Evolutionary conservation across 2,797 vertebrate species (phyloP).

Genomic region (Fistularia commersonii): DNA sequence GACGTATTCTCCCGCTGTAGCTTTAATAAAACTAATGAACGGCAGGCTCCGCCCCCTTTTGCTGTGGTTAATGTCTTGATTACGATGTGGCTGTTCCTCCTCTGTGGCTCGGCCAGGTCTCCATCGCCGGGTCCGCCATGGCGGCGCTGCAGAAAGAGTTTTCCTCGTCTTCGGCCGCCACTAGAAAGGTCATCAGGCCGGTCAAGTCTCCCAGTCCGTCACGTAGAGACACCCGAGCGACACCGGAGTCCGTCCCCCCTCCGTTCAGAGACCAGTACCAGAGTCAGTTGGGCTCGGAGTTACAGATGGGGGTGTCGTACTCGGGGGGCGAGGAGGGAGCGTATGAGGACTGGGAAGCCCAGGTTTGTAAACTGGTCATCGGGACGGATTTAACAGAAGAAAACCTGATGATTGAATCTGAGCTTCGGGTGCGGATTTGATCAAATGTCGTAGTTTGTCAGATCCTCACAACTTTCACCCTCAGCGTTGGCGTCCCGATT

Average conservation of each 20-base stretch:
- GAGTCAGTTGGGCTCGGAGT: constrained; percentile 68
- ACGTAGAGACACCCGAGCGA: constrained; percentile 76
- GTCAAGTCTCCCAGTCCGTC: constrained; percentile 85
- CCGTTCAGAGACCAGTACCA: constrained; percentile 76
- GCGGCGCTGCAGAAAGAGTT: constrained; percentile 89
- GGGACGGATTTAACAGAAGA: constrained; percentile 45
- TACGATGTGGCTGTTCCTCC: constrained; percentile 58
- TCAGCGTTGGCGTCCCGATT: too few species aligned
- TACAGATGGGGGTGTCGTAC: constrained; percentile 73
- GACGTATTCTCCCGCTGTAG: background rate
- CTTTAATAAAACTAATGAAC: constrained; percentile 34
- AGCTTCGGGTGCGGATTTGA: too few species aligned
- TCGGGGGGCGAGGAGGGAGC: constrained; percentile 60
- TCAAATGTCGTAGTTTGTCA: too few species aligned
- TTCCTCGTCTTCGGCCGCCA: constrained; percentile 65
- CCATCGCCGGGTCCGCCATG: constrained; percentile 89
- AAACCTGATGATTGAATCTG: constrained; percentile 38
- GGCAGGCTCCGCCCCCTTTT: constrained; percentile 14
- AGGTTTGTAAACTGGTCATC: constrained; percentile 76
- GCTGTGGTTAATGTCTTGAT: constrained; percentile 31
- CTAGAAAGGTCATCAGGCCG: constrained; percentile 87
- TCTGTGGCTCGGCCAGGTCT: constrained; percentile 82
- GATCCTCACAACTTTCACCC: too few species aligned
- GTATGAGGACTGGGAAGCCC: constrained; percentile 69
- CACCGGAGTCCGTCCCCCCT: constrained; percentile 72